These are phyloP conservation scores for Platyura marginata DNA, from an alignment of 1,140 invertebrate species.

Conservation along the genomic window DNA sequence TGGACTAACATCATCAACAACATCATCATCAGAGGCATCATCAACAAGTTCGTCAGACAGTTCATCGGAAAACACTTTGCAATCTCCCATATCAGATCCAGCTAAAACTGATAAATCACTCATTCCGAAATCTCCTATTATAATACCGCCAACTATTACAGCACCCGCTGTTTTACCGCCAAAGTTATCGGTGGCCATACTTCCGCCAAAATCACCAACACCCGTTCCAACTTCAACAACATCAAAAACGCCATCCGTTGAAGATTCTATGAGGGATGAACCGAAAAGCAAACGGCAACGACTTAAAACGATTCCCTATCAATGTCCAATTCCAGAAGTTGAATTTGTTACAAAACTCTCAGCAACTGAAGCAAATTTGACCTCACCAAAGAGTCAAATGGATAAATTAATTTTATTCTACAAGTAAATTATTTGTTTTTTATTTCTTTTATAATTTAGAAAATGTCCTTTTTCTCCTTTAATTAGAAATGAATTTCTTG, in stretches of 20 bases:
- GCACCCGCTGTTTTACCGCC: background rate
- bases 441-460: slow-evolving; percentile 2
- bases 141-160: slow-evolving; percentile 1
- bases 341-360: slow-evolving; percentile 49
- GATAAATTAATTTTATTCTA: slow-evolving; percentile 73
- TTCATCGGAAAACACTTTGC: background rate
- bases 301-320: slow-evolving; percentile 35
- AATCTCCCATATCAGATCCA: background rate
- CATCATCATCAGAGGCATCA: background rate
- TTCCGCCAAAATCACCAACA: background rate
- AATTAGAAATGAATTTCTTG: slow-evolving; percentile 66
- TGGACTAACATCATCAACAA: background rate
- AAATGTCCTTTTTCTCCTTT: slow-evolving; percentile 7
- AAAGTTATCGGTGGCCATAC: background rate
- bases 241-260: too few species aligned
- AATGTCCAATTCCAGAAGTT: slow-evolving; percentile 60
- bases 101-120: background rate
- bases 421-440: slow-evolving; percentile 35
- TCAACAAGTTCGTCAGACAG: background rate
- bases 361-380: slow-evolving; percentile 35
- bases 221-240: background rate
- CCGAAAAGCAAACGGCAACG: slow-evolving; percentile 7
- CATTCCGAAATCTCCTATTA: background rate
- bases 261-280: too few species aligned
- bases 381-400: slow-evolving; percentile 40